Evolutionary conservation across 2,113 vertebrate species (phyloP), one percentile per base, ranked within the genome.

Genomic region (Megaceryle maxima): DNA sequence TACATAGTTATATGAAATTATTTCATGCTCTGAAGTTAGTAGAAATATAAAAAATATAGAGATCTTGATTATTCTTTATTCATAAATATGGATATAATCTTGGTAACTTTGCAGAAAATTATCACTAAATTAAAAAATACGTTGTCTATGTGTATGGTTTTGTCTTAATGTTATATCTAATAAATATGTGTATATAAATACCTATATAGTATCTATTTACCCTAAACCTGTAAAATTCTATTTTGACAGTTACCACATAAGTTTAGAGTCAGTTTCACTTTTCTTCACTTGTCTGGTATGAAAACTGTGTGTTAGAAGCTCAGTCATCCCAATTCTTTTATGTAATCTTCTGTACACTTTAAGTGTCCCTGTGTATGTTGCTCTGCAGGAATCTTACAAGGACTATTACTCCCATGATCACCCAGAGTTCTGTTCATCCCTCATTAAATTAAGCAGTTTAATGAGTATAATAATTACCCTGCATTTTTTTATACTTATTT

Each of bases 71-170:
- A 67, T 78, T 3, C 5, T 80, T 67, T 53, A n/a, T 53, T 35
- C 10, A 35, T 35, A 53, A 74, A 89, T 44, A 8, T 56, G 10
- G 10, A 21, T 73, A 29, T 44, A 37, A 29, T 83, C 35, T 66
- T 10, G 13, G 8, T 37, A 39, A 4, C 13, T 83, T 74, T 57
- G 28, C 28, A 83, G 26, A 73, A 43, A 76, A n/a, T 2, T 55
- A 50, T 26, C 0, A 0, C 3, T 63, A 24, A 62, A 39, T 57
- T 44, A 0, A 28, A 26, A 87, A 73, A 33, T 10, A 1, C 64
- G 31, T 53, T 53, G 12, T 19, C 35, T 67, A 11, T 22, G 9
- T 60, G 20, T 7, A 26, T 21, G 8, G 50, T 35, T 66, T 3
- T 68, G 48, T 41, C 44, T 76, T 53, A 46, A 56, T 39, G 33